Evolutionary conservation across 2,113 vertebrate species (phyloP), one percentile per base, ranked within the genome.

Genomic region (Motacilla tschutschensis): DNA sequence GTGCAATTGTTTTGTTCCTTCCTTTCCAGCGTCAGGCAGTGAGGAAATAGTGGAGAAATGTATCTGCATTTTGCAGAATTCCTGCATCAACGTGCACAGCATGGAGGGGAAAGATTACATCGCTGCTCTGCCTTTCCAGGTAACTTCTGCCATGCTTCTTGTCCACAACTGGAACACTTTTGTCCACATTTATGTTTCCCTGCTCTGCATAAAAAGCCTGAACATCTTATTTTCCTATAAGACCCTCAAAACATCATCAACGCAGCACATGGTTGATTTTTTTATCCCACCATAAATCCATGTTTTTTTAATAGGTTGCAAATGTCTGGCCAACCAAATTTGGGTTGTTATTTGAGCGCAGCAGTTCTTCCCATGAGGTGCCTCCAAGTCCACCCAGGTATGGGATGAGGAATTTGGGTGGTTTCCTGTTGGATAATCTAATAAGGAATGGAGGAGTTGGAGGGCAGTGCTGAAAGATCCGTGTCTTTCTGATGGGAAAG

Each of bases 91-190:
- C 19, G 97, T 99, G 81, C 99, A 99, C 96, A 99, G 98, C 70
- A 91, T 98, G 85, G 98, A 98, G 17, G 99, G 99, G 36, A 99
- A 99, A 88, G 99, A 99, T 95, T 99, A 99, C 91, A 98, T 98
- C 53, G 98, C 98, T 82, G 98, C 99, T 28, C 96, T 99, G 48
- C 99, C 99, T 55, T 99, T 99, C 84, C 99, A 99, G 97, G 99
- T 99, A 91, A 96, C 94, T 48, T 38, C 33, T 81, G 13, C 31
- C 17, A 13, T 28, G 20, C 19, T 46, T 41, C n/a, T 48, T 25
- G 6, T 19, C 48, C 16, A 9, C 16, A 16, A 2, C 1, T 9
- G 33, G 19, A 40, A 19, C 7, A 5, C 59, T 41, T 25, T 29
- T 17, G 4, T 10, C 22, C 16, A 19, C 6, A 12, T 58, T 65